Evolutionary conservation across 2,888 invertebrate genomes (phyloP).

Genomic region (Liodrosophila aerea): DNA sequence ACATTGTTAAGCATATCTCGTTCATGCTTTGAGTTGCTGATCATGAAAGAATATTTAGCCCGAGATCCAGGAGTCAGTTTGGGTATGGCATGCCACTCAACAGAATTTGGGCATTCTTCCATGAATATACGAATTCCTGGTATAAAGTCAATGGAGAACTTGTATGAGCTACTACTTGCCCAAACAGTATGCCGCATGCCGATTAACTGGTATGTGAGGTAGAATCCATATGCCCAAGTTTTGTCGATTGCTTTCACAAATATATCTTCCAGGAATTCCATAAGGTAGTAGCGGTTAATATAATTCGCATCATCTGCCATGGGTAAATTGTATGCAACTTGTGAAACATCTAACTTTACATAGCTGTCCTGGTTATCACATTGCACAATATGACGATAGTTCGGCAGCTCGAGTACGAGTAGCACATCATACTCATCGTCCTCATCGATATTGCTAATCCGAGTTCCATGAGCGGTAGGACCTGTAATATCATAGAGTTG

Average conservation of each 20-base stretch:
- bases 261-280: background rate
- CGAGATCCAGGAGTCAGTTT: constrained; percentile 2
- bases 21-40: background rate
- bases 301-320: background rate
- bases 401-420: constrained; percentile 1
- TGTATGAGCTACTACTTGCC: background rate
- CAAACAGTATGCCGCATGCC: constrained; percentile 7
- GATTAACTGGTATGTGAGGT: constrained; percentile 1
- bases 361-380: constrained; percentile 7
- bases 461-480: constrained; percentile 7
- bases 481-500: constrained; percentile 2
- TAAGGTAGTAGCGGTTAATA: constrained; percentile 5
- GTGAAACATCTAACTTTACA: background rate
- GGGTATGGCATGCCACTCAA: constrained; percentile 10
- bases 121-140: constrained; percentile 2
- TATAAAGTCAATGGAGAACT: constrained; percentile 5
- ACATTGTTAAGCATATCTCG: background rate
- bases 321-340: background rate
- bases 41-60: constrained; percentile 18
- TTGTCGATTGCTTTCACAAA: background rate
- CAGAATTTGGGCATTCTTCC: background rate
- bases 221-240: background rate
- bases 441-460: background rate
- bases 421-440: background rate
- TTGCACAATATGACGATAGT: background rate